Conservation (phyloP, 1,140 invertebrate genomes). For the Bactericera cockerelli region DNA sequence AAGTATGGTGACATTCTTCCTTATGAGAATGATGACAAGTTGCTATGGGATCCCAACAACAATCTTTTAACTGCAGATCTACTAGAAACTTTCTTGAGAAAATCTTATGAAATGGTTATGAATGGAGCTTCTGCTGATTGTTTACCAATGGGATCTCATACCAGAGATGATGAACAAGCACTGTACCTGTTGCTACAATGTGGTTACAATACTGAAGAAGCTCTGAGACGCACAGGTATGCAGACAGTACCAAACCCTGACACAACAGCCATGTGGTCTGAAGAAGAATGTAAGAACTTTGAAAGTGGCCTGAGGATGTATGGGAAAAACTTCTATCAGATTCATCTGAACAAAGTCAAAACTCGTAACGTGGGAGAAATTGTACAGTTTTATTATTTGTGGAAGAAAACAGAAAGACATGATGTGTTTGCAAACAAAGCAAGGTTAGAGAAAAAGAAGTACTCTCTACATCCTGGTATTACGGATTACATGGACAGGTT, state of each 20-base stretch:
- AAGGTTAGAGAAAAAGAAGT: conserved; percentile 72
- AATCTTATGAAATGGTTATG: conserved; percentile 39
- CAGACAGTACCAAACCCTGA: conserved; percentile 54
- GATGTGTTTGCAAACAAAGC: conserved; percentile 75
- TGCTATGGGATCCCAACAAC: conserved; percentile 73
- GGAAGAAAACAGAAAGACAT: conserved; percentile 97
- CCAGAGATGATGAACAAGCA: conserved; percentile 88
- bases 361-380: conserved; percentile 92
- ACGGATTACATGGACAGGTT: conserved; percentile 80
- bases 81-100: conserved; percentile 65
- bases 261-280: conserved; percentile 81
- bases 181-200: conserved; percentile 83
- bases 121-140: conserved; percentile 34
- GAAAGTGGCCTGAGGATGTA: conserved; percentile 82
- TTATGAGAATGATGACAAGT: conserved; percentile 91
- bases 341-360: conserved; percentile 84
- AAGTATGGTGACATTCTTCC: conserved; percentile 83
- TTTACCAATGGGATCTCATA: conserved; percentile 57
- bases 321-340: conserved; percentile 91
- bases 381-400: conserved; percentile 96
- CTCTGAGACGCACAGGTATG: conserved; percentile 64
- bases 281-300: conserved; percentile 94
- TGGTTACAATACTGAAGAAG: conserved; percentile 87
- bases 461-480: conserved; percentile 64
- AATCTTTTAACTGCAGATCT: conserved; percentile 47